These are phyloP conservation scores for Acromyrmex charruanus DNA, from an alignment of 1,140 invertebrate genomes.

Conservation along the genomic window DNA sequence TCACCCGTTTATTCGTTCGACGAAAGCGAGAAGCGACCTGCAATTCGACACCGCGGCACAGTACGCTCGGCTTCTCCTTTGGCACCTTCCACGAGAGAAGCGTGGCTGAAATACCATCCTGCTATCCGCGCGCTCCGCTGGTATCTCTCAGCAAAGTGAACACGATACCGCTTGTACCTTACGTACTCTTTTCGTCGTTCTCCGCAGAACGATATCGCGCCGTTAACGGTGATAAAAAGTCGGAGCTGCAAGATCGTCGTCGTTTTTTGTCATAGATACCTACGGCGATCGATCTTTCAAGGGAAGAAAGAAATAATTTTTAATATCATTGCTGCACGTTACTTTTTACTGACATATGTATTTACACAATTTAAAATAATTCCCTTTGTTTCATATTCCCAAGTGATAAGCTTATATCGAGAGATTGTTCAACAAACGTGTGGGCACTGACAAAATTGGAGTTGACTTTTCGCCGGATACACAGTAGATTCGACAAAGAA, in stretches of 20 bases:
- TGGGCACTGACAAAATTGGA: neutral
- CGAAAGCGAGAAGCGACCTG: conserved; percentile 62
- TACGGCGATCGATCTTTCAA: conserved; percentile 2
- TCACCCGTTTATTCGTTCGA: conserved; percentile 59
- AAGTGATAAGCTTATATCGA: conserved; percentile 2
- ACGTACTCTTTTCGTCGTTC: conserved; percentile 38
- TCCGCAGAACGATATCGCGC: conserved; percentile 30
- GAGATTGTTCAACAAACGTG: neutral
- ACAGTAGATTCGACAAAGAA: conserved; percentile 15
- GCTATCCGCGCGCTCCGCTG: neutral
- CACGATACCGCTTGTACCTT: conserved; percentile 31
- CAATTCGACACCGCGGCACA: conserved; percentile 67
- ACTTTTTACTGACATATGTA: neutral
- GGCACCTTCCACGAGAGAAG: conserved; percentile 29
- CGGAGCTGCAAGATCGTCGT: conserved; percentile 1
- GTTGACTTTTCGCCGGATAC: conserved; percentile 45
- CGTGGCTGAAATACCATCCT: conserved; percentile 67
- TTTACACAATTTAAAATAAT: neutral
- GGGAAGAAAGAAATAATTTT: neutral
- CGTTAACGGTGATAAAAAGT: conserved; percentile 33
- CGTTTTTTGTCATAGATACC: neutral
- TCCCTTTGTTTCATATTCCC: neutral
- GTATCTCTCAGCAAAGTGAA: conserved; percentile 61
- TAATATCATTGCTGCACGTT: too few species aligned
- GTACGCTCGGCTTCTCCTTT: conserved; percentile 67